These are phyloP conservation scores for Drosophila emarginata DNA, from an alignment of 2,888 invertebrate genomes.

Conservation along the genomic window DNA sequence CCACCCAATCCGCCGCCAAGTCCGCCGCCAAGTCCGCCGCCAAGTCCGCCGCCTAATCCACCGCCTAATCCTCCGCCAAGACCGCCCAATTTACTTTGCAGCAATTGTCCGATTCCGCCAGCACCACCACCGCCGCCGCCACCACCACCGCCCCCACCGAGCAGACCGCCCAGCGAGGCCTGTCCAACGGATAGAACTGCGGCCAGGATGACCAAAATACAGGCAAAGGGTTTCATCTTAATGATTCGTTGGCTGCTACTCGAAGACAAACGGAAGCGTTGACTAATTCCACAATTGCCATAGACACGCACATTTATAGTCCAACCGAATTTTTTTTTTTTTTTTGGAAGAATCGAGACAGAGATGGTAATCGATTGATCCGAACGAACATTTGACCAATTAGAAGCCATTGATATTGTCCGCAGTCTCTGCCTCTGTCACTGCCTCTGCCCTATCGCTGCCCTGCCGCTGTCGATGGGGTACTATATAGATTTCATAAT, in stretches of 20 bases:
- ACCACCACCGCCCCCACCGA: slow-evolving; percentile 59
- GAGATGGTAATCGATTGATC: slow-evolving; percentile 15
- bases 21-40: slow-evolving; percentile 33
- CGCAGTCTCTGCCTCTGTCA: background rate
- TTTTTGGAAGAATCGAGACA: slow-evolving; percentile 15
- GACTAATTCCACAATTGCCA: slow-evolving; percentile 62
- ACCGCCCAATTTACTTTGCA: slow-evolving; percentile 62
- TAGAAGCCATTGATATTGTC: slow-evolving; percentile 45
- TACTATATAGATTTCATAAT: slow-evolving; percentile 41
- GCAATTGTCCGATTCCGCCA: slow-evolving; percentile 56
- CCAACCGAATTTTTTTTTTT: slow-evolving; percentile 24
- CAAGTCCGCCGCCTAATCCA: slow-evolving; percentile 33
- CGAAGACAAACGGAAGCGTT: slow-evolving; percentile 61
- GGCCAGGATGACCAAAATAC: slow-evolving; percentile 68
- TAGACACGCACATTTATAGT: slow-evolving; percentile 71
- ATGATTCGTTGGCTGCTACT: slow-evolving; percentile 40
- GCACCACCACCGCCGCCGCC: slow-evolving; percentile 54
- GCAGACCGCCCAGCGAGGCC: slow-evolving; percentile 62
- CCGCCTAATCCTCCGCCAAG: slow-evolving; percentile 45
- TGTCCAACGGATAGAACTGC: slow-evolving; percentile 63
- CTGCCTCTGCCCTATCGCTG: background rate
- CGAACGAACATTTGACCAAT: slow-evolving; percentile 31
- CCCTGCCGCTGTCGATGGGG: background rate
- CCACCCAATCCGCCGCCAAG: slow-evolving; percentile 33
- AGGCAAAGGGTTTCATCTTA: slow-evolving; percentile 71